Base-by-base conservation (phyloP, 1,140 invertebrate genomes). In the Brachionus rubens region DNA sequence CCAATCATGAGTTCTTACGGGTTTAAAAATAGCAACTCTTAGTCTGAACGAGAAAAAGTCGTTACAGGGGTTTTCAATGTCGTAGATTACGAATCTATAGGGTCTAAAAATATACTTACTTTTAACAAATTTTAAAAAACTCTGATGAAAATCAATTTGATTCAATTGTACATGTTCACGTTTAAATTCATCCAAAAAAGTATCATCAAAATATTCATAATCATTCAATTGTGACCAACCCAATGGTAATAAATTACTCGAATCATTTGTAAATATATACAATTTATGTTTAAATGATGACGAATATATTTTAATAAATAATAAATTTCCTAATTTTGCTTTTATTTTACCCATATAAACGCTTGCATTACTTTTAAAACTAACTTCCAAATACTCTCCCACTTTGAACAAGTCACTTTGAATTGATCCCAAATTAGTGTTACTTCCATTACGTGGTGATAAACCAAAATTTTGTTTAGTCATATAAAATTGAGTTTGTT, bases 331-430 rank as follows among this genome's bases (percentile, higher is more conserved):
- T 26, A 65, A 28, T 0, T 41, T 43, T 24, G 59, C 59, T 26
- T 65, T 65, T 65, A 65, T 26, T 65, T 65, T 41, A 4, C 36
- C 59, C 7, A 65, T 21, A 65, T 65, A 21, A 36, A 65, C 12
- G 19, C 59, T 43, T 12, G 26, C 19, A 14, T 65, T 24, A 6
- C 14, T 19, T 65, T 65, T 65, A 9, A 65, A 41, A 43, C 24
- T 28, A 16, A 41, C 33, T 10, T 65, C 59, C n/a, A 65, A 24
- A 65, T 43, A 65, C 19, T 43, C n/a, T 10, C 59, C 59, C 16
- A 65, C 36, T 43, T 65, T 41, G 24, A 65, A 65, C 59, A 19
- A 10, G 1, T 65, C 59, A 19, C 19, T 41, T 16, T 36, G 33
- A 46, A 7, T 46, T 46, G 4, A 14, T 46, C n/a, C 4, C 9